These are phyloP conservation scores for Halictus quadricinctus DNA, from an alignment of 2,888 invertebrate genomes.

Conservation along the genomic window DNA sequence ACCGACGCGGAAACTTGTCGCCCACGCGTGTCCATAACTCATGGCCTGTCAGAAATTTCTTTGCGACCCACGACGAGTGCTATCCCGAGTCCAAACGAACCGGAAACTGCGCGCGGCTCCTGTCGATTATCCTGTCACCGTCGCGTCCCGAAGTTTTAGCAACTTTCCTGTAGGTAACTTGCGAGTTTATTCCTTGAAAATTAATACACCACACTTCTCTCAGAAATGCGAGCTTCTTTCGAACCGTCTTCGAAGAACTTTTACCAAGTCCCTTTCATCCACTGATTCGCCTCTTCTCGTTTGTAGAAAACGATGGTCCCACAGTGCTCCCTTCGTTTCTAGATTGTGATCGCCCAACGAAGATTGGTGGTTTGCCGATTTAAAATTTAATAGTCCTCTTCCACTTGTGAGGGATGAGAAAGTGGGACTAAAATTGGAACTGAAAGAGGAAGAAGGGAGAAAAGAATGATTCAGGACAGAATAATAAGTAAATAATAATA, in stretches of 20 bases:
- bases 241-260: background rate
- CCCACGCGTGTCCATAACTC: slow-evolving; percentile 38
- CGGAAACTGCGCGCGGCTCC: background rate
- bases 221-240: too few relatives aligned
- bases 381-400: too few relatives aligned
- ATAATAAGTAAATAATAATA: too few relatives aligned
- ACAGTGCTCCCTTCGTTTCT: too few relatives aligned
- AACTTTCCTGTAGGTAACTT: background rate
- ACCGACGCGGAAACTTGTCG: slow-evolving; percentile 20
- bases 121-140: background rate
- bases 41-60: slow-evolving; percentile 35
- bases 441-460: too few relatives aligned
- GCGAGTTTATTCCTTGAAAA: background rate
- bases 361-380: too few relatives aligned
- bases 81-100: background rate
- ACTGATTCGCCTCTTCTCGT: too few relatives aligned
- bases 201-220: background rate
- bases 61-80: background rate
- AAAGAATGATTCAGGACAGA: too few relatives aligned
- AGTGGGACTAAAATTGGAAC: too few relatives aligned
- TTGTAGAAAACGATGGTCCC: too few relatives aligned
- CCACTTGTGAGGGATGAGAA: too few relatives aligned
- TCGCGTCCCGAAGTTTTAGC: background rate
- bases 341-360: too few relatives aligned
- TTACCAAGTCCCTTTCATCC: background rate